phyloP scores from a whole-genome alignment of 1,140 invertebrate species.

The Zophobas morio region DNA sequence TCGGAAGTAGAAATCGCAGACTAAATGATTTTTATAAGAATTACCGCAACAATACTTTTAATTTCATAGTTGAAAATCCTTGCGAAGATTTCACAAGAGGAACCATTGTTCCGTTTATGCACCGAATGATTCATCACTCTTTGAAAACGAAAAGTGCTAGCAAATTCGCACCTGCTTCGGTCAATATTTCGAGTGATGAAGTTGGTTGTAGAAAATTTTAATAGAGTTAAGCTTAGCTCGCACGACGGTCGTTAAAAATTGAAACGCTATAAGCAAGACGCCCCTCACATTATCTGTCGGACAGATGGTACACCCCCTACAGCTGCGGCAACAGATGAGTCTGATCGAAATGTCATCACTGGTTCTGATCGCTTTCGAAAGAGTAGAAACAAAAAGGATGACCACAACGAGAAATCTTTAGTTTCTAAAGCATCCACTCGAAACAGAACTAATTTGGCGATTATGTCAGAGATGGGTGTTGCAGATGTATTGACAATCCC shows the following conservation, averaged over 20 bases:
- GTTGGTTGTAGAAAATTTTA: no score
- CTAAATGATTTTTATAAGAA: slow-evolving; percentile 29
- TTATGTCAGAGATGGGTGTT: background rate
- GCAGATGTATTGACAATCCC: background rate
- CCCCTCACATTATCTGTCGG: slow-evolving; percentile 27
- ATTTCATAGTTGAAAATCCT: slow-evolving; percentile 9
- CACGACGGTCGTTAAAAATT: slow-evolving; percentile 31
- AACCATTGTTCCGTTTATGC: slow-evolving; percentile 14
- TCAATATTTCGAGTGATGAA: no score
- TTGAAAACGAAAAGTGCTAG: no score
- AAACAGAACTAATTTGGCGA: slow-evolving; percentile 12
- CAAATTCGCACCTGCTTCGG: no score
- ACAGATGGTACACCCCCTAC: slow-evolving; percentile 39
- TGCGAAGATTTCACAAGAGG: slow-evolving; percentile 27
- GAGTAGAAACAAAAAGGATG: slow-evolving; percentile 21
- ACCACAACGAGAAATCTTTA: slow-evolving; percentile 25
- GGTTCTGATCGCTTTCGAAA: slow-evolving; percentile 17
- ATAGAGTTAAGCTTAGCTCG: no score
- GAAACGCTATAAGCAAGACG: slow-evolving; percentile 23
- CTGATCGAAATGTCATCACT: slow-evolving; percentile 12
- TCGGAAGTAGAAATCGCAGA: slow-evolving; percentile 28
- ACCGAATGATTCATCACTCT: background rate
- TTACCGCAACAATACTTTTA: slow-evolving; percentile 14
- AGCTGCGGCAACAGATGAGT: slow-evolving; percentile 27
- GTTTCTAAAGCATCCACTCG: slow-evolving; percentile 29